Base-by-base conservation (phyloP, 2,113 vertebrate genomes). In the Plestiodon gilberti region DNA sequence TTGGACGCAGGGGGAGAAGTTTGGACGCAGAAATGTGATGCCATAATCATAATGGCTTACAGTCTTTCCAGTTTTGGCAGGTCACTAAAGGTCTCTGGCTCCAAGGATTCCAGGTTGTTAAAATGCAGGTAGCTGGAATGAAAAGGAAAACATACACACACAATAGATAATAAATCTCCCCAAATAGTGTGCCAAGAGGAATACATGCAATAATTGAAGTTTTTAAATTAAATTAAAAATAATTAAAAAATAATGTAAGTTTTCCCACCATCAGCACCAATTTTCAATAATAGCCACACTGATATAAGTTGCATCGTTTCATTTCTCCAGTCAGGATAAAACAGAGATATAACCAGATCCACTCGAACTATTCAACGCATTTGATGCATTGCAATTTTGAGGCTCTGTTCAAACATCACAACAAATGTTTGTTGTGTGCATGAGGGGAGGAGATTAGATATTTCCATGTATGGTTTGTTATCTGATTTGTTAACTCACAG, bases 31-130 rank as follows among this genome's bases (percentile, higher is more conserved):
- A 48, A 48, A 4, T 8, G 43, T 48, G 8, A 48, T 48, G 43
- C 43, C 43, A 48, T 8, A 48, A 48, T 48, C 8, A 8, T 48
- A 48, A 48, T 5, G 43, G 98, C 98, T 98, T 93, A 99, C 98
- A 99, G 96, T 88, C 98, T 96, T 92, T 99, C 98, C 91, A 99
- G 96, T 92, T 98, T 98, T 35, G 98, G 98, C 43, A 99, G 96
- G 91, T 98, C 96, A 78, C 96, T 96, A 76, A 99, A 98, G 52
- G 97, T 98, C 89, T 97, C 97, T 0, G 96, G 95, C 87, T 98
- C 98, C 95, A 99, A 83, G 35, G 95, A 96, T 87, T 98, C 98
- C 57, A 99, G 97, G 94, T 96, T 97, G 96, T 99, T 99, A 97
- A 99, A 99, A 95, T 99, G 98, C 91, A 99, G 96, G 92, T 99